phyloP scores from a whole-genome alignment of 2,113 vertebrate species.

The Baryphthengus martii region DNA sequence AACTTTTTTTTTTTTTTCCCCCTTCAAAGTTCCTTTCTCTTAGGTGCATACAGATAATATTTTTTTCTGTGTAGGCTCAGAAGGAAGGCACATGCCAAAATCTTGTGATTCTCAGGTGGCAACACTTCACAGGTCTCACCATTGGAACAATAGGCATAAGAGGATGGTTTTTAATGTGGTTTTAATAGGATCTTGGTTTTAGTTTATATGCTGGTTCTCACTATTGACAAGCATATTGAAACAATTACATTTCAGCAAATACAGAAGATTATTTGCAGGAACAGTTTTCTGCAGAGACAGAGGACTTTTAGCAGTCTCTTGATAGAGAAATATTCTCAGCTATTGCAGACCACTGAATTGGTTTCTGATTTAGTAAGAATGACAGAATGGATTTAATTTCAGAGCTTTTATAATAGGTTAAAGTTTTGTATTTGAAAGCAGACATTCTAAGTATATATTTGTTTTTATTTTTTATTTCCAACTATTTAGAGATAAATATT shows the following conservation, averaged over 20 bases:
- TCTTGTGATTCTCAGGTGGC: fast-evolving
- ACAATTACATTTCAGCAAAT: background rate
- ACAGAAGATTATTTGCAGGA: background rate
- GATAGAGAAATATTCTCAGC: background rate
- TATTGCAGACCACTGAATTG: background rate
- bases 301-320: background rate
- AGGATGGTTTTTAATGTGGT: background rate
- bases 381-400: background rate
- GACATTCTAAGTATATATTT: background rate
- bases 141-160: background rate
- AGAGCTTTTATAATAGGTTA: background rate
- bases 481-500: background rate
- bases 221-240: background rate
- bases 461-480: background rate
- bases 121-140: background rate
- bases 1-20: background rate
- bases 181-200: background rate
- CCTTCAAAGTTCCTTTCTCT: background rate
- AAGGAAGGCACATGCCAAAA: background rate
- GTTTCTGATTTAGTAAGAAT: background rate
- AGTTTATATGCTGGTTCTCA: background rate
- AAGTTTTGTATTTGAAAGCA: background rate
- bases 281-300: background rate
- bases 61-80: background rate
- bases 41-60: background rate